Evolutionary conservation across 1,140 invertebrate species (phyloP), one percentile per base, ranked within the genome.

Genomic region (Platyscapa corneri): DNA sequence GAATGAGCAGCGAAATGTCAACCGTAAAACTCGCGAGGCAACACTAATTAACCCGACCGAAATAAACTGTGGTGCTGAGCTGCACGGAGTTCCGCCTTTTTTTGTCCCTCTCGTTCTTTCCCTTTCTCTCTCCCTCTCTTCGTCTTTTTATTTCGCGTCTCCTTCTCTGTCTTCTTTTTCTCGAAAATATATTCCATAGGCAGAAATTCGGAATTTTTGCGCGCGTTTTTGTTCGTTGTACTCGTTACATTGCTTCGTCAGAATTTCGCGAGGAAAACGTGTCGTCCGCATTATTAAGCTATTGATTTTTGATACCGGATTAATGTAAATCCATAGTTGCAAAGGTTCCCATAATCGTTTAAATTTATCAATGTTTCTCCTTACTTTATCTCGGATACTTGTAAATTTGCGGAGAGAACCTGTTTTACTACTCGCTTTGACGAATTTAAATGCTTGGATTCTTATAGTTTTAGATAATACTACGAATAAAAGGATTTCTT

Each of bases 21-120:
- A 93, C 91, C 90, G 91, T 93, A 92, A 93, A 93, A 92, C 92
- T 93, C 91, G 91, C 91, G 90, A 93, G 91, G 89, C 92, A 93
- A 91, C 92, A 91, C 91, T 93, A 93, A 93, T 93, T 93, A 93
- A 93, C 92, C 91, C 91, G 90, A 93, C 92, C 90, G 89, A 93
- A 93, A 93, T 93, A 93, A 93, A 93, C 91, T 92, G 91, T 90
- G 87, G 87, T 89, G 88, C 89, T 88, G 87, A 89, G 84, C 86
- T 85, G 87, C 88, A 88, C 87, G 70, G 72, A 49, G 53, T 65
- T 87, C 65, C 60, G 85, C 80, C 76, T 82, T 82, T 81, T n/a
- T 84, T 87, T 89, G 82, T 85, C 86, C 84, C 87, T 88, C 88
- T 86, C 83, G 85, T 85, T 87, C 87, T 86, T 86, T 87, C 83